A percentile compares a stretch with the other conserved stretches of the same genome.
phyloP scores from a whole-genome alignment of 1,140 invertebrate genomes.

The Brachionus rubens region DNA sequence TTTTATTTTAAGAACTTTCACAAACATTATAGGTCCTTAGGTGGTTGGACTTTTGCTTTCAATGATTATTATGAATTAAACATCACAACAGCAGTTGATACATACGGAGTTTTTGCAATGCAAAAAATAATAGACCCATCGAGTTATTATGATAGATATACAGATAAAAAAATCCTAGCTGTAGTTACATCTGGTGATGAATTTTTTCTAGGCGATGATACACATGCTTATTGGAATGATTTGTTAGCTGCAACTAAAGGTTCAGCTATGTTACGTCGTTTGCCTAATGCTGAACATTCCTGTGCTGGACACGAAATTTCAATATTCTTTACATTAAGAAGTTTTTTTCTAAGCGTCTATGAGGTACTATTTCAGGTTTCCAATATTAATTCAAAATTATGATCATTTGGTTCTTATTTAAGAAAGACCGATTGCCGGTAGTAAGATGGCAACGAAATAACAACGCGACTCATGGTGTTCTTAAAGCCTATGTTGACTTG shows the following conservation, averaged over 20 bases:
- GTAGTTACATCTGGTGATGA: conserved; percentile 54
- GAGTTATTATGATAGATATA: conserved; percentile 52
- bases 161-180: conserved; percentile 52
- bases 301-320: conserved; percentile 52
- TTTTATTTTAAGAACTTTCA: conserved; percentile 52
- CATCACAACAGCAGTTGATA: conserved; percentile 34
- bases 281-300: conserved; percentile 54
- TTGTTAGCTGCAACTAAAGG: conserved; percentile 22
- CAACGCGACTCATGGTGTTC: conserved; percentile 44
- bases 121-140: conserved; percentile 45
- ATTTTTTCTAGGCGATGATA: conserved; percentile 55
- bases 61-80: conserved; percentile 47
- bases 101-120: conserved; percentile 14
- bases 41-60: conserved; percentile 47
- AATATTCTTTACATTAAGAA: conserved; percentile 50
- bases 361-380: conserved; percentile 48
- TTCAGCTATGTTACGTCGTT: background rate
- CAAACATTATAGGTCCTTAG: conserved; percentile 52
- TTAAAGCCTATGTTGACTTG: conserved; percentile 49
- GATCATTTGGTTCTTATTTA: background rate
- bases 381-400: background rate
- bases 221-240: conserved; percentile 41
- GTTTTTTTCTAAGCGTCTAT: conserved; percentile 51
- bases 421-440: conserved; percentile 20
- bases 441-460: conserved; percentile 9